These are phyloP conservation scores for Volucella zonaria DNA, from an alignment of 2,888 invertebrate species.

Conservation along the genomic window DNA sequence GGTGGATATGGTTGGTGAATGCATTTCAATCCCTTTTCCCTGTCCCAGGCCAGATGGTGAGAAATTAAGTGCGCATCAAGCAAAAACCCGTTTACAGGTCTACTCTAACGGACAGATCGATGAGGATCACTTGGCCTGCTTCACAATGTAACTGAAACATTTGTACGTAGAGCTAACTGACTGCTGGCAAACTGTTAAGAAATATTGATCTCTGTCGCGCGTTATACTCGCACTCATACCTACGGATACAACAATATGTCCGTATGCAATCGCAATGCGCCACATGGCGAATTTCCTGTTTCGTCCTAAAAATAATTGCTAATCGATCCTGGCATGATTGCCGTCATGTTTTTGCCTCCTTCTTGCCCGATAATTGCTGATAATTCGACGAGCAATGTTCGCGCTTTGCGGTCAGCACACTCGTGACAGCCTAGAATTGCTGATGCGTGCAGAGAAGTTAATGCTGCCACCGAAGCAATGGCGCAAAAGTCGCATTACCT, in stretches of 20 bases:
- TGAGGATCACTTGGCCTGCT: constrained; percentile 54
- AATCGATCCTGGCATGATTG: constrained; percentile 74
- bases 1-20: constrained; percentile 3
- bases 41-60: constrained; percentile 61
- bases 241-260: constrained; percentile 37
- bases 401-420: constrained; percentile 59
- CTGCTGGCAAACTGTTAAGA: constrained; percentile 28
- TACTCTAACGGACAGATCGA: constrained; percentile 65
- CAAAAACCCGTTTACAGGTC: constrained; percentile 44
- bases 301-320: constrained; percentile 74
- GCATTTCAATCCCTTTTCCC: neutral
- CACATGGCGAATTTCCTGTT: constrained; percentile 74
- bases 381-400: constrained; percentile 73
- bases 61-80: constrained; percentile 61
- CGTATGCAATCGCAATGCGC: constrained; percentile 50
- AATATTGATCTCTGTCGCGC: constrained; percentile 68
- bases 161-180: no score
- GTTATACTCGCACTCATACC: constrained; percentile 60
- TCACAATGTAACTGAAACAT: no score
- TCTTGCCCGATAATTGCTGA: constrained; percentile 69
- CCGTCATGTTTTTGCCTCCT: constrained; percentile 29
- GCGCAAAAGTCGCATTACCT: constrained; percentile 58
- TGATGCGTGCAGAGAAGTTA: constrained; percentile 62
- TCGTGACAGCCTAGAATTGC: constrained; percentile 68
- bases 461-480: neutral